Evolutionary conservation across 2,113 vertebrate species (phyloP).

Genomic region (Cyprinodon variegatus): DNA sequence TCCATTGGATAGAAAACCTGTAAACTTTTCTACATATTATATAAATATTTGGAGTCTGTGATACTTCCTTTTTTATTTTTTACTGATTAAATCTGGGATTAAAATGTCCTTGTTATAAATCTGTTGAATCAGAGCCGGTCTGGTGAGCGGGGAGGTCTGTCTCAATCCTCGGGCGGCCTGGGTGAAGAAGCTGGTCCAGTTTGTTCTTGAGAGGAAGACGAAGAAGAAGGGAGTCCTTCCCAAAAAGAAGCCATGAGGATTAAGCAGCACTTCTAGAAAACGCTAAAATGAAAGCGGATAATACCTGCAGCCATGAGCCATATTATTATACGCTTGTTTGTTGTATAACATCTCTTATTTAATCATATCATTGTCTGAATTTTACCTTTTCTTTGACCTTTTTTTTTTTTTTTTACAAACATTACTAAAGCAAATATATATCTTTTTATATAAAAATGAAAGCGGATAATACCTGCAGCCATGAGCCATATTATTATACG

Average conservation of each 20-base stretch:
- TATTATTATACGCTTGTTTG: not conserved
- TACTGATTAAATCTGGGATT: not conserved
- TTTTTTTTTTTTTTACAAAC: not conserved
- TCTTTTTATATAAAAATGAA: not conserved
- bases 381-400: not conserved
- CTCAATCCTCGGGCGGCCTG: conserved; percentile 72
- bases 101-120: not conserved
- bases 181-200: conserved; percentile 77
- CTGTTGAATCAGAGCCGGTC: conserved; percentile 62
- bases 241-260: conserved; percentile 1
- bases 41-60: not conserved
- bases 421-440: not conserved
- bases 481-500: not conserved
- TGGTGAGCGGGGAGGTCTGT: conserved; percentile 73
- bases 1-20: no score
- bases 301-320: conserved; percentile 7
- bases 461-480: not conserved
- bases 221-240: not conserved
- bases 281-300: not conserved
- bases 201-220: conserved; percentile 61
- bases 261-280: not conserved
- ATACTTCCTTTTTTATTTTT: not conserved
- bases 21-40: not conserved
- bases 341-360: not conserved
- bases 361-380: not conserved